Base-by-base conservation (phyloP, 2,113 vertebrate species). In the Fulmarus glacialis region DNA sequence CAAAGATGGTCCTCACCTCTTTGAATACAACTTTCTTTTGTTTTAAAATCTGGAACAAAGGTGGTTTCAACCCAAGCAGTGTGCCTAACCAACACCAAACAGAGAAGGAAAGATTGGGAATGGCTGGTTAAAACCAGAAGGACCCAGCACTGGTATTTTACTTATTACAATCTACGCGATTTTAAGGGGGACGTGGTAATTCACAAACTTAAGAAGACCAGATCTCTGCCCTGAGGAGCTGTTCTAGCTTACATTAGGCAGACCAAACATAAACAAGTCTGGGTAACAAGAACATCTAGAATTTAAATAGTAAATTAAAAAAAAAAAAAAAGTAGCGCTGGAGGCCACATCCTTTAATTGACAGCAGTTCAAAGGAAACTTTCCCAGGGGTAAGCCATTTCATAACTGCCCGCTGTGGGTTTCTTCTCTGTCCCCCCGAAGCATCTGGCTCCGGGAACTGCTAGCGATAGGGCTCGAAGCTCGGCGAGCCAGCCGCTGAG, bases 311-410 rank as follows among this genome's bases (percentile, higher is more conserved):
- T 60, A 95, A 94, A 93, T 71, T 43, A 45, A 14, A 66, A 17
- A 26, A 59, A 71, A 74, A 64, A 59, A 47, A 42, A 19, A 70
- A 12, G 22, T 36, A 29, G 8, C 48, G 86, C 90, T 95, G 0
- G 4, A 89, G 95, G 94, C 64, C 83, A 45, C 88, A 75, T 56
- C 64, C 63, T 90, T 90, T 95, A 90, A 95, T 90, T 95, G 92
- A 95, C 79, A 90, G 87, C 59, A 87, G 92, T 94, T 97, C 94
- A 97, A 89, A 95, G 80, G 64, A 90, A 95, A 64, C 23, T 87
- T 95, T 91, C 83, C 90, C 86, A 47, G 56, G 88, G 82, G 56
- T 60, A 64, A 92, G 21, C 9, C 58, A 79, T 91, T 94, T 90
- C 89, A 32, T 36, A 82, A 84, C 21, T 5, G 26, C 55, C 79